Conservation (phyloP, 2,113 vertebrate genomes). For the Thermophis baileyi region DNA sequence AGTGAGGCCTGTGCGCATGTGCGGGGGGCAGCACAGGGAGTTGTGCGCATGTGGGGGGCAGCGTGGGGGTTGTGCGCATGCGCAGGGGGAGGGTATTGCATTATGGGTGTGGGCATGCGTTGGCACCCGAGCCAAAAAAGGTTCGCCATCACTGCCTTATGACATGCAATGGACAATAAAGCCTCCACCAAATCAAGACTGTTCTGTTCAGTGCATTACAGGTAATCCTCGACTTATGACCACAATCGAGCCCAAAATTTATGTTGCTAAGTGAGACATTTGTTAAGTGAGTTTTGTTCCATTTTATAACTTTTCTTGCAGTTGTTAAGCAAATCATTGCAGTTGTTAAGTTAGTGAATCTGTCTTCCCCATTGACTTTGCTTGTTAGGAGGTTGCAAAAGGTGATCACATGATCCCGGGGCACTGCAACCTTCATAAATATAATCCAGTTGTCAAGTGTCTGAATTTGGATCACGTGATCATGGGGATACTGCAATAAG, state of each 20-base stretch:
- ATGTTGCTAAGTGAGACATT: background rate
- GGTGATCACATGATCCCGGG: background rate
- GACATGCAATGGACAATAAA: background rate
- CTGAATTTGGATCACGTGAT: background rate
- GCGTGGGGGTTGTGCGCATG: too few species aligned
- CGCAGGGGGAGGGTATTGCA: too few species aligned
- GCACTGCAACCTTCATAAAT: background rate
- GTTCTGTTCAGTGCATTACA: background rate
- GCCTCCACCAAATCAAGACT: background rate
- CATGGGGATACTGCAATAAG: background rate
- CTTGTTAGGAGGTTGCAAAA: background rate
- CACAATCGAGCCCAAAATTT: background rate
- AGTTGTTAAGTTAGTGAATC: background rate
- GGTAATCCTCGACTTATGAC: background rate
- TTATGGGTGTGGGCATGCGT: too few species aligned
- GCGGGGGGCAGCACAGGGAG: too few species aligned
- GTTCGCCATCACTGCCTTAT: too few species aligned
- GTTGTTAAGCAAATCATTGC: too few species aligned
- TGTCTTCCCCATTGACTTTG: background rate
- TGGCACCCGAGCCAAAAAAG: too few species aligned
- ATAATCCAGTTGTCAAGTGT: background rate
- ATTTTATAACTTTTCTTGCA: background rate
- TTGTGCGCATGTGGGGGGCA: too few species aligned
- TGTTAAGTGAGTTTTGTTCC: background rate
- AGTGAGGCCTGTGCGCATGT: too few species aligned